phyloP scores from a whole-genome alignment of 2,797 vertebrate species.

The Notamacropus eugenii region DNA sequence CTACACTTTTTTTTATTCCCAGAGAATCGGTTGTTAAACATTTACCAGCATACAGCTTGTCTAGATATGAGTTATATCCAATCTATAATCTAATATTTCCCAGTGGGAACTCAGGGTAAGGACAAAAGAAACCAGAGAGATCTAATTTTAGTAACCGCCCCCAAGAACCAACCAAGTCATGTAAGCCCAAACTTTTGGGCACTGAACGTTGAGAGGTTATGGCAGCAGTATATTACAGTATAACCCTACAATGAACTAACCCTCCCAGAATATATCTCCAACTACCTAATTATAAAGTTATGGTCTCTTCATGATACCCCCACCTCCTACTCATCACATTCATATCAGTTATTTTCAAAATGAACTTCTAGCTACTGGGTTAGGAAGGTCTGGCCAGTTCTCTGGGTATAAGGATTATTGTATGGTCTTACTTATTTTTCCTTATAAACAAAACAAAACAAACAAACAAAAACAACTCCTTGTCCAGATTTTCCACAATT shows the following conservation, averaged over 20 bases:
- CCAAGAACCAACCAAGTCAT: neutral
- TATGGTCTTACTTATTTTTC: neutral
- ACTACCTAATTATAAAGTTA: neutral
- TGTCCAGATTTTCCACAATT: slow-evolving; percentile 10
- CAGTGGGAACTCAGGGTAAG: neutral
- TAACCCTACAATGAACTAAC: neutral
- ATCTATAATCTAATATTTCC: neutral
- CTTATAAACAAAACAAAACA: neutral
- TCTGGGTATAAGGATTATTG: neutral
- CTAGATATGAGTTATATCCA: neutral
- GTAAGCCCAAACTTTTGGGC: neutral
- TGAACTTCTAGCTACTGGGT: neutral
- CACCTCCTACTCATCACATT: neutral
- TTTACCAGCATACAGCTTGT: neutral
- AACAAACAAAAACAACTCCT: neutral
- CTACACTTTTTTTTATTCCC: neutral
- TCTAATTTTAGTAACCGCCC: neutral
- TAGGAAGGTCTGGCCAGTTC: neutral
- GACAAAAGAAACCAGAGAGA: neutral
- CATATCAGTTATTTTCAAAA: neutral
- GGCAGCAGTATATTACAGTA: neutral
- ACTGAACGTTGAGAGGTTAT: neutral
- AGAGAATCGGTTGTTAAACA: neutral
- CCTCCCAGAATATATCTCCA: neutral
- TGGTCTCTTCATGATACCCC: neutral